Evolutionary conservation across 2,113 vertebrate species (phyloP).

Genomic region (Athene cunicularia): DNA sequence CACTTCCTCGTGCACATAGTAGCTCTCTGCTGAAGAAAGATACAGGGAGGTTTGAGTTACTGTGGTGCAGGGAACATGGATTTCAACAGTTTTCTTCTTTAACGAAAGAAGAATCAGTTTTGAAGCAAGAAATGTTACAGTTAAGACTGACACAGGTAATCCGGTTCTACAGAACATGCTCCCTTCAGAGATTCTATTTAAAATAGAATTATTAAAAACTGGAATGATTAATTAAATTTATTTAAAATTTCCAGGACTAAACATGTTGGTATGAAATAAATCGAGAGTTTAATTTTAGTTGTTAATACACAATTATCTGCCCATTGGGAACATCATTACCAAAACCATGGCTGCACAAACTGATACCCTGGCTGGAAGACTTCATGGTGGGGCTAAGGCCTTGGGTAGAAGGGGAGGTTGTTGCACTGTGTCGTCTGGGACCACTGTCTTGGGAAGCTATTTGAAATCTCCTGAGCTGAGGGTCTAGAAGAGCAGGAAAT

Average conservation of each 20-base stretch:
- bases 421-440: neutral
- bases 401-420: neutral
- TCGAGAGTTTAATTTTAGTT: neutral
- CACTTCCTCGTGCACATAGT: slow-evolving; percentile 66
- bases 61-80: rapidly evolving
- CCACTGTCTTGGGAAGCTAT: neutral
- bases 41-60: neutral
- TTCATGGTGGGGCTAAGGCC: neutral
- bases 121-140: neutral
- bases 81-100: neutral
- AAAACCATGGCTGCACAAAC: neutral
- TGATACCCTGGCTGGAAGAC: neutral
- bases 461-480: neutral
- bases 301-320: neutral
- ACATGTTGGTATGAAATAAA: neutral
- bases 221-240: neutral
- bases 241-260: neutral
- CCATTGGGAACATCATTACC: neutral
- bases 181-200: neutral
- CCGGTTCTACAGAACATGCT: neutral
- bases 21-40: neutral
- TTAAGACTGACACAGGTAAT: neutral
- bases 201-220: neutral
- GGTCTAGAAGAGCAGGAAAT: neutral
- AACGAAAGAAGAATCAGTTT: neutral